Base-by-base conservation (phyloP, 2,888 invertebrate genomes). In the Agonopterix arenella region DNA sequence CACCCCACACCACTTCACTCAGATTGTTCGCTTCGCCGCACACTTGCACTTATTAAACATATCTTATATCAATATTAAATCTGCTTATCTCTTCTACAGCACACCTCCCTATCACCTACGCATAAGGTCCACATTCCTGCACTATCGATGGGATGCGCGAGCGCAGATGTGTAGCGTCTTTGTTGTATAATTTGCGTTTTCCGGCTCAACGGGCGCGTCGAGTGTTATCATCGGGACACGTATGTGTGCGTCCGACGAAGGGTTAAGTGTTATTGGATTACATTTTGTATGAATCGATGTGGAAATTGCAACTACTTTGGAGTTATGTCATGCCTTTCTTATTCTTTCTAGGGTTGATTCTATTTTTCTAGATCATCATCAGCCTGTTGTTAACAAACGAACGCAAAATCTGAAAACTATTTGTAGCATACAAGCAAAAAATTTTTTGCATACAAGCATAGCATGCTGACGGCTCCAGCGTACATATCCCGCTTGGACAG, bases 171-270 rank as follows among this genome's bases (percentile, higher is more conserved):
- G 83, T 82, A 75, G 76, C 74, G 72, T 80, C 84, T 88, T 88
- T 88, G 88, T 88, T 88, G 86, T 81, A 76, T 79, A 84, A 85
- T 86, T 86, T 81, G 84, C 83, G 82, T 79, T 81, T 88, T 86
- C 88, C 86, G 84, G 86, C 80, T 80, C 80, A 84, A 56, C 84
- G 85, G 66, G 71, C 71, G 75, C 80, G 86, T 86, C 86, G 79
- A 80, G 73, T 62, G 66, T 76, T 71, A 82, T 83, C 74, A 78
- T 59, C 60, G 45, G 56, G 51, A 50, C n/a, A 11, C 40, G 40
- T 10, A 40, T n/a, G 28, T n/a, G 40, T 43, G 13, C 8, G 43
- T 8, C 10, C 52, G 59, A 58, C 56, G 59, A 70, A 68, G 76
- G 76, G 76, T 70, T 77, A 68, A 73, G 18, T 38, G 74, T 76